phyloP scores from a whole-genome alignment of 2,113 vertebrate genomes.

The Himantopus leucocephalus region DNA sequence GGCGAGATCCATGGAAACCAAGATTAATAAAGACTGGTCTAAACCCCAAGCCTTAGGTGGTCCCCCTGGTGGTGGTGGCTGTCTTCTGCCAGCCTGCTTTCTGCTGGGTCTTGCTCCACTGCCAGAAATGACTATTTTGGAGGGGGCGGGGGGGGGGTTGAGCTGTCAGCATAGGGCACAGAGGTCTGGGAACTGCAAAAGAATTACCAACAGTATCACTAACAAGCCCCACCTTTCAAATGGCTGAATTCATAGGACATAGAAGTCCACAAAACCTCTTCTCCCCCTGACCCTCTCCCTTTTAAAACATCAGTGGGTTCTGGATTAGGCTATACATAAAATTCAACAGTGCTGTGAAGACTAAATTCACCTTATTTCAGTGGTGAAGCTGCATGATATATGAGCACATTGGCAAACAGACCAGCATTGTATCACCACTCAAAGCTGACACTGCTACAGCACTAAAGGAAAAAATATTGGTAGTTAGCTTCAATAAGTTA shows the following conservation, averaged over 20 bases:
- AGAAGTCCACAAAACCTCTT: not conserved
- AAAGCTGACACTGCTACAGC: not conserved
- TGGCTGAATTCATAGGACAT: not conserved
- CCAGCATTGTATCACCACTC: not conserved
- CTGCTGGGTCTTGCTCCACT: not conserved
- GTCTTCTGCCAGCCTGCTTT: not conserved
- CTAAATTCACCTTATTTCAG: not conserved
- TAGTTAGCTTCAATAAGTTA: slow-evolving; percentile 1
- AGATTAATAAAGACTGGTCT: not conserved
- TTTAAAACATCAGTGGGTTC: not conserved
- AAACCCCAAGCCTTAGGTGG: not conserved
- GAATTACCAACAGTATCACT: not conserved
- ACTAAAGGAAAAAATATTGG: slow-evolving; percentile 47
- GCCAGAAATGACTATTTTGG: not conserved
- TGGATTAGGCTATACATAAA: not conserved
- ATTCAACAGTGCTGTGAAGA: not conserved
- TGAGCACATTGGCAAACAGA: not conserved
- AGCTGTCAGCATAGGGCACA: not conserved
- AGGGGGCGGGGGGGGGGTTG: not conserved
- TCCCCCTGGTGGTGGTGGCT: not conserved
- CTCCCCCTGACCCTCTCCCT: not conserved
- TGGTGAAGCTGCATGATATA: not conserved
- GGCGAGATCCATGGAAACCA: not conserved
- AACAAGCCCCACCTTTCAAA: not conserved
- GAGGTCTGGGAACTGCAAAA: not conserved